These are phyloP conservation scores for Pygoscelis adeliae DNA, from an alignment of 2,113 vertebrate species.

Conservation along the genomic window DNA sequence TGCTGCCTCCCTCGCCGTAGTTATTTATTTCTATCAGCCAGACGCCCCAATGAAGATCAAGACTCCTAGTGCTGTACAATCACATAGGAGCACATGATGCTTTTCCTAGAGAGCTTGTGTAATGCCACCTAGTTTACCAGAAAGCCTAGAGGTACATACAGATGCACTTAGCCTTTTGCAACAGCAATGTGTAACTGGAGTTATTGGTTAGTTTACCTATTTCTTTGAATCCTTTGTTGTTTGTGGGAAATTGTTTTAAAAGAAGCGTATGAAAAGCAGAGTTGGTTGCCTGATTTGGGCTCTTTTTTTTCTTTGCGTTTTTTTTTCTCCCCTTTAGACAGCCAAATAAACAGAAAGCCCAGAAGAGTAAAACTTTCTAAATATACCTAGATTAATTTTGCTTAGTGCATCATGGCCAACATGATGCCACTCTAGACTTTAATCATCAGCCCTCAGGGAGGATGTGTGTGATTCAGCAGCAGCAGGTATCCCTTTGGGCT, in stretches of 20 bases:
- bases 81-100: neutral
- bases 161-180: neutral
- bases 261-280: neutral
- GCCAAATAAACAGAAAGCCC: neutral
- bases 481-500: neutral
- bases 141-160: neutral
- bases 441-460: neutral
- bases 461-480: neutral
- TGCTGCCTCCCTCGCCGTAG: fast-evolving
- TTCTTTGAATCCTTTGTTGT: neutral
- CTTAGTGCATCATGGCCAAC: neutral
- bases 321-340: neutral
- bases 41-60: neutral
- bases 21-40: neutral
- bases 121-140: neutral
- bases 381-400: neutral
- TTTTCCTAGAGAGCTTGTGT: neutral
- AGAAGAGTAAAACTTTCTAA: neutral
- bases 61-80: neutral
- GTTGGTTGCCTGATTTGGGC: neutral
- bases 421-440: neutral
- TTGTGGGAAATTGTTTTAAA: neutral
- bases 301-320: neutral
- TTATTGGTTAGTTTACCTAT: neutral
- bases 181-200: neutral